Percentiles rank a stretch among this genome's conserved stretches.
phyloP scores from a whole-genome alignment of 2,797 vertebrate species.

The Botia kubotai region DNA sequence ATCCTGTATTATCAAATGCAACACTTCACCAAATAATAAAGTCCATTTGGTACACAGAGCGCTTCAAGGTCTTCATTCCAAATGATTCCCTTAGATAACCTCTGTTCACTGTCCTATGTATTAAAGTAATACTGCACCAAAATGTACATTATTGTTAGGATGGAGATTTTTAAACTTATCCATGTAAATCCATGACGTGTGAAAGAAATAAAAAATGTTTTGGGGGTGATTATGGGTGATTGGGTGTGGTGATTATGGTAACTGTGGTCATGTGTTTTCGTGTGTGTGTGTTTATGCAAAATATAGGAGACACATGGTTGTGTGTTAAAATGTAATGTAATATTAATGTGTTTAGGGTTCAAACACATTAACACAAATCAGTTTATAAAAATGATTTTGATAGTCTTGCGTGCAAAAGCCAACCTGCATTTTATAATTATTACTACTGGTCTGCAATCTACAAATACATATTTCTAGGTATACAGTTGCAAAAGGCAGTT shows the following conservation, averaged over 20 bases:
- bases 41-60: constrained; percentile 31
- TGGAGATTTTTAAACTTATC: too few relatives aligned
- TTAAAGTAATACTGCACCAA: not conserved
- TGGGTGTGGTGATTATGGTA: not conserved
- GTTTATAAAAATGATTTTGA: not conserved
- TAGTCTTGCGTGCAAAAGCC: constrained; percentile 6
- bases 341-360: not conserved
- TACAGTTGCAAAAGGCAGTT: constrained; percentile 19
- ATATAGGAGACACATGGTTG: not conserved
- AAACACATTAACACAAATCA: not conserved
- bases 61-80: constrained; percentile 17
- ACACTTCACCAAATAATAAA: constrained; percentile 22
- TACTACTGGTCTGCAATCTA: constrained; percentile 1
- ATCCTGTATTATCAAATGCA: not conserved
- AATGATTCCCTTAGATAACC: not conserved
- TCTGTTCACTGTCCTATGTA: not conserved
- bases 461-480: constrained; percentile 21
- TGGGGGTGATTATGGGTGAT: not conserved
- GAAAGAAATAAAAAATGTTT: too few relatives aligned
- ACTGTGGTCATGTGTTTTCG: not conserved
- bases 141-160: not conserved
- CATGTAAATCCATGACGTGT: too few relatives aligned
- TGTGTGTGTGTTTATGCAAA: not conserved
- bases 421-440: constrained; percentile 12
- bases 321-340: not conserved